Evolutionary conservation across 2,113 vertebrate species (phyloP), one percentile per base, ranked within the genome.

Genomic region (Hippocampus barbouri): DNA sequence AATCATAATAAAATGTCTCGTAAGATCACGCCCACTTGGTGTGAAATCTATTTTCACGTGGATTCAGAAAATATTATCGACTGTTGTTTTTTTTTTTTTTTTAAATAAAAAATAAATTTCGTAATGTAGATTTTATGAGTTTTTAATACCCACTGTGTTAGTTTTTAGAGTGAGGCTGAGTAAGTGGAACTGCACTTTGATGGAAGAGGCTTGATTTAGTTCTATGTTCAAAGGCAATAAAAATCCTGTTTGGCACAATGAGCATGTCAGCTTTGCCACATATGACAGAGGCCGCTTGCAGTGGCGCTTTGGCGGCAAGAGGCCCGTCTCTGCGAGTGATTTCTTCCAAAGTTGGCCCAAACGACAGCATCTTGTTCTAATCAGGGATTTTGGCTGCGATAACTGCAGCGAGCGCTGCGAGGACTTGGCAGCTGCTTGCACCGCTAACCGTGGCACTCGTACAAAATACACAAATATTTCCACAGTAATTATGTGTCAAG

Each of bases 381-480:
- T 93, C 92, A 92, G 89, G 87, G 86, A 84, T 90, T 86, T 91
- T 91, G 90, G 91, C 90, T 91, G 86, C 81, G 85, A 88, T 85
- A 78, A 79, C 84, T 89, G 89, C 86, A 89, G 87, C 80, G 86
- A 86, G 89, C 90, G 89, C 91, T 86, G 87, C 71, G 84, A 91
- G 88, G 85, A 88, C 87, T 91, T 93, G 92, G 91, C 93, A 93
- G 85, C 82, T 67, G 38, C 83, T 87, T 62, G 67, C 83, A 85
- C 83, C 71, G 85, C 90, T 82, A 88, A 80, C 85, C 80, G 81
- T 91, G 91, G 91, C 92, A 92, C 90, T 87, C 85, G 77, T 92
- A 91, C 91, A 91, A 93, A 90, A 92, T 92, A 92, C 91, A 93
- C 91, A 92, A 91, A 93, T 92, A 92, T 92, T 92, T 93, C 88